A percentile compares a stretch with the other conserved stretches of the same genome.
These are phyloP conservation scores for Esox masquinongy DNA, from an alignment of 2,797 vertebrate genomes.

Conservation along the genomic window DNA sequence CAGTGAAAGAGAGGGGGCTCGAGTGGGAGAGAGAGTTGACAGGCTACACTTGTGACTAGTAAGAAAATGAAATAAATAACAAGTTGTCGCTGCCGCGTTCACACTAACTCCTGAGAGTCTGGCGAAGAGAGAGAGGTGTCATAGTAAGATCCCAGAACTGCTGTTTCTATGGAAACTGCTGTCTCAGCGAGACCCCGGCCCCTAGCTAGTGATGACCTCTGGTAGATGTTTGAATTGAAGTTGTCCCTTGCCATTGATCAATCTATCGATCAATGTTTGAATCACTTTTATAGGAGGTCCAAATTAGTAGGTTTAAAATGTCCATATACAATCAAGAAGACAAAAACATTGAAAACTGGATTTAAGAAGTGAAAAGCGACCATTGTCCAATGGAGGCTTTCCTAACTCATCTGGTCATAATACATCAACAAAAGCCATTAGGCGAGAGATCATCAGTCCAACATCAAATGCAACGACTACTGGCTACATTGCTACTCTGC, in stretches of 20 bases:
- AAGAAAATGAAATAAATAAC: slow-evolving; percentile 18
- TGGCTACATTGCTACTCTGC: no score
- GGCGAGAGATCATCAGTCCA: no score
- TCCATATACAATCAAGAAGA: no score
- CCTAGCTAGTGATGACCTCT: background rate
- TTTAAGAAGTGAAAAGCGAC: no score
- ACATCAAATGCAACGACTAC: no score
- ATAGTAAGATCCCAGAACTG: background rate
- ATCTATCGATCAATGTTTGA: no score
- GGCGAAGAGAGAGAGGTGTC: slow-evolving; percentile 17
- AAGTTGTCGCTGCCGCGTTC: slow-evolving; percentile 22
- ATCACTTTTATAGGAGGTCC: no score
- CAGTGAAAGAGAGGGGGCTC: background rate
- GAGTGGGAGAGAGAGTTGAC: slow-evolving; percentile 2
- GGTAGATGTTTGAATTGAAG: background rate
- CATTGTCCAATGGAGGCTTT: no score
- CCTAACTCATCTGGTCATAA: no score
- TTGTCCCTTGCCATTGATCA: background rate
- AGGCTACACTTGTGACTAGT: slow-evolving; percentile 14
- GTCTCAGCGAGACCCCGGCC: slow-evolving; percentile 2
- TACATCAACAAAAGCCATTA: no score
- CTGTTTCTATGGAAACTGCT: slow-evolving; percentile 2
- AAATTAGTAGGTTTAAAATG: no score
- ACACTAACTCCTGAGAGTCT: slow-evolving; percentile 30
- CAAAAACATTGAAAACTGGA: no score